Conservation (phyloP, 2,797 vertebrate genomes). For the Enoplosus armatus region DNA sequence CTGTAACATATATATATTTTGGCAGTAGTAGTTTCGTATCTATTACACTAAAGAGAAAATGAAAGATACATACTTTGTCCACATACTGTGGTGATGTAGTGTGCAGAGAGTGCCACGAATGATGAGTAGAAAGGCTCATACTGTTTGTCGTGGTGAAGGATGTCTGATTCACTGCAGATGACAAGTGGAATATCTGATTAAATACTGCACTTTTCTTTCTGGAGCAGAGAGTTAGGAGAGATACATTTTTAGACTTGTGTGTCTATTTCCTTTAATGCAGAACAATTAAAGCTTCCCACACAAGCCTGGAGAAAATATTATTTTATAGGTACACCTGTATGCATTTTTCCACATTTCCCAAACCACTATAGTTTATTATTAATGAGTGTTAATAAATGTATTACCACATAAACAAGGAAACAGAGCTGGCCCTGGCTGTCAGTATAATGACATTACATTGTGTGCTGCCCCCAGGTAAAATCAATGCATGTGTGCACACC, state of each 20-base stretch:
- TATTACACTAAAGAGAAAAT: conserved; percentile 2
- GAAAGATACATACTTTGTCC: conserved; percentile 92
- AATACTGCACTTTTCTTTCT: background rate
- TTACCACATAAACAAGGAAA: background rate
- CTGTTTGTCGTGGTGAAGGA: conserved; percentile 98
- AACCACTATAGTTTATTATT: background rate
- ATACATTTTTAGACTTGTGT: background rate
- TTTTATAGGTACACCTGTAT: background rate
- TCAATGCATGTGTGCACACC: background rate
- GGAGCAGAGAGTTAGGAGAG: background rate
- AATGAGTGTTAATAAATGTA: background rate
- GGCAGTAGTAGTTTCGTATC: background rate
- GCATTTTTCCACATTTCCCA: background rate
- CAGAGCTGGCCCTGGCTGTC: background rate
- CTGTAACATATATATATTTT: background rate
- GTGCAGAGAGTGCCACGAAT: conserved; percentile 97
- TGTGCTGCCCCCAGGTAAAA: background rate
- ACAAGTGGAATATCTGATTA: conserved; percentile 41
- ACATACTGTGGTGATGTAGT: conserved; percentile 99
- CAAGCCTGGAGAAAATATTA: background rate
- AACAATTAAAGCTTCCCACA: background rate
- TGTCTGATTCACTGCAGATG: conserved; percentile 94
- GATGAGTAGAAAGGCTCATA: conserved; percentile 99
- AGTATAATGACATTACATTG: background rate
- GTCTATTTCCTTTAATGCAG: background rate